These are phyloP conservation scores for Corydoras maculifer DNA, from an alignment of 2,113 vertebrate species.

Conservation along the genomic window DNA sequence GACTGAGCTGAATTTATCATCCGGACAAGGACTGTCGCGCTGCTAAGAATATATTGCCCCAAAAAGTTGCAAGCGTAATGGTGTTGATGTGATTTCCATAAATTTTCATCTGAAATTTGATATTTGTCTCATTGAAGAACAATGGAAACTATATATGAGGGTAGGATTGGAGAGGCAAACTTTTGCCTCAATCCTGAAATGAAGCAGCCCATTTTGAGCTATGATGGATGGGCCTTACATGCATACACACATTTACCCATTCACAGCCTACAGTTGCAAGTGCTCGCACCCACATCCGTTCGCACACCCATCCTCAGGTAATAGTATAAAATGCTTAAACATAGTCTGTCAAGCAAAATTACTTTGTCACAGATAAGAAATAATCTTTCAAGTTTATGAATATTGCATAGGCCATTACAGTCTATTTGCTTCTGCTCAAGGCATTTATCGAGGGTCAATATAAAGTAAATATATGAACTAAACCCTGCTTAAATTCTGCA, in stretches of 20 bases:
- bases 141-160: constrained; percentile 71
- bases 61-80: constrained; percentile 72
- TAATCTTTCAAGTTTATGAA: constrained; percentile 27
- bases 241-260: constrained; percentile 36
- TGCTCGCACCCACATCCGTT: constrained; percentile 35
- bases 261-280: constrained; percentile 37
- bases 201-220: constrained; percentile 56
- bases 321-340: constrained; percentile 29
- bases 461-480: constrained; percentile 10
- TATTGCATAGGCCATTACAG: constrained; percentile 29
- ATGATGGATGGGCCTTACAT: constrained; percentile 62
- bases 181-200: constrained; percentile 63
- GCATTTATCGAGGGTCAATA: constrained; percentile 11
- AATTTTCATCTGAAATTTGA: constrained; percentile 73
- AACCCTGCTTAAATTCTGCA: neutral
- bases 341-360: constrained; percentile 36
- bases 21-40: constrained; percentile 62
- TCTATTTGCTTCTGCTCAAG: constrained; percentile 12
- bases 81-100: constrained; percentile 74
- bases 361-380: constrained; percentile 25
- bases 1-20: constrained; percentile 72
- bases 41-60: constrained; percentile 72
- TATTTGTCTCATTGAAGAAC: constrained; percentile 72
- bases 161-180: constrained; percentile 66
- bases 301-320: constrained; percentile 38